Base-by-base conservation (phyloP, 2,888 invertebrate species). In the Abrostola triplasia region DNA sequence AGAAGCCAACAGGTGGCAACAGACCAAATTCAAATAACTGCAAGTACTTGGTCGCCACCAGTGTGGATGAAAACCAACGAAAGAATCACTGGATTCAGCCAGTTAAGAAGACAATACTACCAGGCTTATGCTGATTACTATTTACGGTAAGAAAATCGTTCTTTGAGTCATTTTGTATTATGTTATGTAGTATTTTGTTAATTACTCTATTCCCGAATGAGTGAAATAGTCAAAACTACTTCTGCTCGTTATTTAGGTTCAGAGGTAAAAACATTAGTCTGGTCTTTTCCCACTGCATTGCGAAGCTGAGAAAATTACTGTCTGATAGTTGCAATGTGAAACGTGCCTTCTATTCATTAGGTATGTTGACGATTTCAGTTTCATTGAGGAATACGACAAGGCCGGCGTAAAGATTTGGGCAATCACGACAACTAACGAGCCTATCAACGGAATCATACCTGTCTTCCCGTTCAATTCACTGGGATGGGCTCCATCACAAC, bases 381-480 rank as follows among this genome's bases (percentile, higher is more conserved):
- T 98, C 92, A 89, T 99, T 47, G 96, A 98, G 75, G 96, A 95
- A 60, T 98, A 98, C 89, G 93, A 95, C 67, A 94, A 95, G 38
- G 90, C 96, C n/a, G 96, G 96, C 12, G 89, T 96, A 48, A 89
- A 95, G 5, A 96, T 97, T 73, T 99, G 98, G 98, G 98, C 96
- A 0, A 91, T 98, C 40, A 97, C 98, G 0, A 97, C 97, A 0
- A 98, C 98, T 36, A 99, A 99, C 86, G 98, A 99, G 86, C 98
- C 99, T 0, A 82, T 95, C 5, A 96, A 97, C 82, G 96, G 96
- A 9, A 90, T 96, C 2, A 62, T 96, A 0, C 95, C 96, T 0
- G 79, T 95, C 64, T 89, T 88, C 0, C 85, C 88, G 8, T 97
- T 98, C 84, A 98, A 98, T 88, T 95, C 96, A 8, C 92, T 98